Conservation (phyloP, 2,113 vertebrate species). For the Heteronetta atricapilla region DNA sequence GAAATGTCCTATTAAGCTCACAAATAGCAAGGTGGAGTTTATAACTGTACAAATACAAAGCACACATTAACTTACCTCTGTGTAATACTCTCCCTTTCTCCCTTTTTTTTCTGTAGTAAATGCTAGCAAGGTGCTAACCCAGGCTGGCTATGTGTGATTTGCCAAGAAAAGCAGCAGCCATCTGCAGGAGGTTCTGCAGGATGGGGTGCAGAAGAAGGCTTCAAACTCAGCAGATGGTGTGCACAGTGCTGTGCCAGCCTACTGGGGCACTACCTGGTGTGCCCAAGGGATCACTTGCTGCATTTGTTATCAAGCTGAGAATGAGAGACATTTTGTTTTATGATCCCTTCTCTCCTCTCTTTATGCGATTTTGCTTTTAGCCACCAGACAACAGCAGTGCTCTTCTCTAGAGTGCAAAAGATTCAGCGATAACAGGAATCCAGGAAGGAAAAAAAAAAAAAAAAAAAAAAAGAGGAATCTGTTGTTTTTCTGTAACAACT, state of each 20-base stretch:
- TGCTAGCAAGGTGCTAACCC: not conserved
- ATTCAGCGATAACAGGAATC: not conserved
- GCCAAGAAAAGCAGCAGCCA: not conserved
- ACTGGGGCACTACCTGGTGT: not conserved
- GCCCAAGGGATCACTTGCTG: not conserved
- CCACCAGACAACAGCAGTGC: constrained; percentile 14
- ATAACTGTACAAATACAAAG: not conserved
- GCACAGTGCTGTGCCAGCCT: not conserved
- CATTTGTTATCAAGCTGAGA: not conserved
- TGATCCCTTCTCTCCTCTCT: not conserved
- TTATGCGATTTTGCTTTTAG: not conserved
- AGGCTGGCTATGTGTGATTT: not conserved
- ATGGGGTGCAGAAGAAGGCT: not conserved
- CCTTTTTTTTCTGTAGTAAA: not conserved
- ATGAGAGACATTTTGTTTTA: not conserved
- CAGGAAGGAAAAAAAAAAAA: rapidly evolving
- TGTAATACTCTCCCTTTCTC: not conserved
- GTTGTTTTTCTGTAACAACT: constrained; percentile 10
- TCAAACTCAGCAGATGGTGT: constrained; percentile 56
- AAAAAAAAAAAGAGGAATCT: not conserved
- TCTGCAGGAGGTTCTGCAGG: not conserved
- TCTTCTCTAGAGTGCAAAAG: not conserved
- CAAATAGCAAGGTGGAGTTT: not conserved
- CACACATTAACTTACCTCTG: not conserved
- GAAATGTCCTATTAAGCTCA: not conserved